phyloP scores from a whole-genome alignment of 2,113 vertebrate genomes.

The Onychostruthus taczanowskii region DNA sequence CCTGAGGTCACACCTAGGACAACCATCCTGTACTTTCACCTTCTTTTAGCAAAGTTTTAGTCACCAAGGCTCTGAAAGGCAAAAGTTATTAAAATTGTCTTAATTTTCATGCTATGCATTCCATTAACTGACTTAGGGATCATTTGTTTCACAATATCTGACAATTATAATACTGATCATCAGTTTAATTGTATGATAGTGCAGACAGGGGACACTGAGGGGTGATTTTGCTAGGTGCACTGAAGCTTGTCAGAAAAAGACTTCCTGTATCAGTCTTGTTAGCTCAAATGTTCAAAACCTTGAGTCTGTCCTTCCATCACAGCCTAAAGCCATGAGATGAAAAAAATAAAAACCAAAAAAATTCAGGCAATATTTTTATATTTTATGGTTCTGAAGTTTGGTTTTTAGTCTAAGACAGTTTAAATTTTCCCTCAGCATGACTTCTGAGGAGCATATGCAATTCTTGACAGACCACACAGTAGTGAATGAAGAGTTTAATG shows the following conservation, averaged over 20 bases:
- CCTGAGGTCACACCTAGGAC: not conserved
- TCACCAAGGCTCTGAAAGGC: not conserved
- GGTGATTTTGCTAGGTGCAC: not conserved
- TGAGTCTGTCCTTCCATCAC: not conserved
- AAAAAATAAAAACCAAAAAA: not conserved
- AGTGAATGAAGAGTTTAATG: not conserved
- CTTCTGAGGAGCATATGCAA: not conserved
- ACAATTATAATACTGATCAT: not conserved
- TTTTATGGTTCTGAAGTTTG: not conserved
- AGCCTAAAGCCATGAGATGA: not conserved
- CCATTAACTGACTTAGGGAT: not conserved
- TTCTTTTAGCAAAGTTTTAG: not conserved
- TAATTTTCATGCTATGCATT: not conserved
- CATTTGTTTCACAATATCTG: conserved; percentile 30
- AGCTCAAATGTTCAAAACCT: not conserved
- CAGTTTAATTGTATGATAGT: not conserved
- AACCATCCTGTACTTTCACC: not conserved
- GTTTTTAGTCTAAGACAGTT: not conserved
- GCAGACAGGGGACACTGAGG: not conserved
- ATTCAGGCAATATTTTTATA: not conserved
- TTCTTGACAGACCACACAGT: not conserved
- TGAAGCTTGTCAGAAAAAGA: not conserved
- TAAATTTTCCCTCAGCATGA: not conserved
- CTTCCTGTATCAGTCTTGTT: not conserved
- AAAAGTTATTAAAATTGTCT: not conserved